These are phyloP conservation scores for Neogobius melanostomus DNA, from an alignment of 2,113 vertebrate genomes.

Conservation along the genomic window DNA sequence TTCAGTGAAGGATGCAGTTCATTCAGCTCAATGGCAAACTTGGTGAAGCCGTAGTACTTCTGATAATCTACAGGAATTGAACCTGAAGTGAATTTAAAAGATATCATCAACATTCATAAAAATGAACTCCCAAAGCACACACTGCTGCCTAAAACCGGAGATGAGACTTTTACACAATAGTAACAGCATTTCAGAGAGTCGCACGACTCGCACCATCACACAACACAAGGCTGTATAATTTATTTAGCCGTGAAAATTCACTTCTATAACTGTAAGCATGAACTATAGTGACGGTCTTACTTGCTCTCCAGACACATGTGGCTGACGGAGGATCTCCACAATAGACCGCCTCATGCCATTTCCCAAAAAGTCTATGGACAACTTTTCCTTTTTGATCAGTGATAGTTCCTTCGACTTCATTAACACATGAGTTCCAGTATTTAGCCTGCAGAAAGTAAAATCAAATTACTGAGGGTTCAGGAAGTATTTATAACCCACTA, in stretches of 20 bases:
- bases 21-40: conserved; percentile 93
- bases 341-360: conserved; percentile 94
- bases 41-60: conserved; percentile 94
- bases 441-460: conserved; percentile 79
- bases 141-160: too few species aligned
- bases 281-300: conserved; percentile 70
- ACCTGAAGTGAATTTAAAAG: conserved; percentile 42
- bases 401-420: conserved; percentile 90
- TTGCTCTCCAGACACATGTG: conserved; percentile 92
- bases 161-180: too few species aligned
- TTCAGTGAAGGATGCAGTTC: conserved; percentile 83
- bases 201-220: too few species aligned
- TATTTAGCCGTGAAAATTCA: too few species aligned
- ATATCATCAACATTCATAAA: background rate
- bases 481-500: too few species aligned
- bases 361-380: conserved; percentile 88
- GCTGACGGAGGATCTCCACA: conserved; percentile 85
- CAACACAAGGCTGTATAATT: too few species aligned
- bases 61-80: conserved; percentile 87
- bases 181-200: too few species aligned
- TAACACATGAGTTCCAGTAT: conserved; percentile 92
- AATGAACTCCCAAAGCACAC: background rate
- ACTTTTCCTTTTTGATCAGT: conserved; percentile 85
- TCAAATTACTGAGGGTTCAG: too few species aligned
- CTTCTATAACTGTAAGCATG: too few species aligned